Evolutionary conservation across 2,888 invertebrate genomes (phyloP), one percentile per base, ranked within the genome.

Genomic region (Xanthostigma xanthostigma): DNA sequence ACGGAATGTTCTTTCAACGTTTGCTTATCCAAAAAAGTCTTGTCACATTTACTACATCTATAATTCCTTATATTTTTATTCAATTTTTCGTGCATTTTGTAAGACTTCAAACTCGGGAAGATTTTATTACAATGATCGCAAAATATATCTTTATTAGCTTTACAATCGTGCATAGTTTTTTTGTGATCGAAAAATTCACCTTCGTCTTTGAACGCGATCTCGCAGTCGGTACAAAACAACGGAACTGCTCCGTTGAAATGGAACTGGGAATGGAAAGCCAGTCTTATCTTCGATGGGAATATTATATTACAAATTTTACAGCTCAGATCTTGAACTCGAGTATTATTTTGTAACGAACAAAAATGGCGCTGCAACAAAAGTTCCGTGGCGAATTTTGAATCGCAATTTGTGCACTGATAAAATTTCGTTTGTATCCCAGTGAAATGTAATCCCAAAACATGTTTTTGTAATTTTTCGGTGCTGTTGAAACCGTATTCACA

Each of bases 1-100:
- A 74, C 72, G 0, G 68, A 66, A 40, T 75, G 74, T 40, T 75
- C 74, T 44, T 71, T 71, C 50, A 74, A 50, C 0, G 74, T 74
- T 59, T 74, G 73, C 39, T 72, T 71, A 56, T 74, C 73, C 3
- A 72, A 57, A 54, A 74, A 75, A 17, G 70, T 57, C 50, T 74
- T 74, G 5, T 69, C 68, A 49, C 74, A 75, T 0, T 67, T 69
- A 1, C 66, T 68, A 47, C 74, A 74, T 46, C 68, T 68, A 48
- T 73, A 72, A 3, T 71, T 64, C 0, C 73, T 46, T n/a, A 37
- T 34, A 36, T 40, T 43, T 12, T 14, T 37, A 38, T 50, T 48
- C 8, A 38, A 14, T 48, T 50, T 50, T 17, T 48, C 40, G 13
- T 50, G 50, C 17, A 44, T 45, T 10, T 48, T 48, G 38, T 48